phyloP scores from a whole-genome alignment of 1,140 invertebrate genomes.

The Scaptomyza pallida region DNA sequence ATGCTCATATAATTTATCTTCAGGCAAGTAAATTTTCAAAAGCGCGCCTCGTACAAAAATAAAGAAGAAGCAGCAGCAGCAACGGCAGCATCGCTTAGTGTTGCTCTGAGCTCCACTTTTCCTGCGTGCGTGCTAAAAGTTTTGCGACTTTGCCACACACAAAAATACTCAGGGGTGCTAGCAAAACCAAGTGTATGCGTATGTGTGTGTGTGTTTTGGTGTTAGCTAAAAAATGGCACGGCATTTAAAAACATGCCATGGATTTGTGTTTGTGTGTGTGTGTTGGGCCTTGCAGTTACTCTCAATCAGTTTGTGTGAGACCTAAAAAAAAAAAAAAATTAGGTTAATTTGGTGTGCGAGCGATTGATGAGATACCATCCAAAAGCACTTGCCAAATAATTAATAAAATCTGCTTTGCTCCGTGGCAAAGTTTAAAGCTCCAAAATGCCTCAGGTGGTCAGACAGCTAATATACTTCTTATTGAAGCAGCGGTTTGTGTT shows the following conservation, averaged over 20 bases:
- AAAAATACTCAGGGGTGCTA: conserved; percentile 69
- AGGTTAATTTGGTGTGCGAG: conserved; percentile 72
- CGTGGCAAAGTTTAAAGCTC: conserved; percentile 26
- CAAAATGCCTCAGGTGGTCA: conserved; percentile 30
- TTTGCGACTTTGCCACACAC: conserved; percentile 62
- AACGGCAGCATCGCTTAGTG: conserved; percentile 4
- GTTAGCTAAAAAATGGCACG: conserved; percentile 62
- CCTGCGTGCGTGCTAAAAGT: conserved; percentile 50
- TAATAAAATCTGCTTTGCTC: conserved; percentile 53
- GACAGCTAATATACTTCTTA: neutral
- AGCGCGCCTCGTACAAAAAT: conserved; percentile 38
- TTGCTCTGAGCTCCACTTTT: conserved; percentile 39
- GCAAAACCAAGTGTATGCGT: conserved; percentile 9
- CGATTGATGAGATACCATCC: conserved; percentile 70
- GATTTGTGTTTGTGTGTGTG: conserved; percentile 14
- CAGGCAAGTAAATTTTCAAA: conserved; percentile 74
- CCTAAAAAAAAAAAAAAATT: conserved; percentile 76
- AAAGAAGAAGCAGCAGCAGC: conserved; percentile 14
- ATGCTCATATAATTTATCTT: conserved; percentile 82
- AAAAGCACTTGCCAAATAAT: conserved; percentile 79
- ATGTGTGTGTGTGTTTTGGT: conserved; percentile 13
- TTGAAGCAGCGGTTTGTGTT: neutral
- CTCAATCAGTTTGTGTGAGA: conserved; percentile 31
- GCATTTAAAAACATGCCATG: conserved; percentile 59
- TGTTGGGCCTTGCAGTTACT: conserved; percentile 31